Percentiles rank a stretch among this genome's conserved stretches.
phyloP scores from a whole-genome alignment of 2,888 invertebrate species.

The Acheta domesticus region DNA sequence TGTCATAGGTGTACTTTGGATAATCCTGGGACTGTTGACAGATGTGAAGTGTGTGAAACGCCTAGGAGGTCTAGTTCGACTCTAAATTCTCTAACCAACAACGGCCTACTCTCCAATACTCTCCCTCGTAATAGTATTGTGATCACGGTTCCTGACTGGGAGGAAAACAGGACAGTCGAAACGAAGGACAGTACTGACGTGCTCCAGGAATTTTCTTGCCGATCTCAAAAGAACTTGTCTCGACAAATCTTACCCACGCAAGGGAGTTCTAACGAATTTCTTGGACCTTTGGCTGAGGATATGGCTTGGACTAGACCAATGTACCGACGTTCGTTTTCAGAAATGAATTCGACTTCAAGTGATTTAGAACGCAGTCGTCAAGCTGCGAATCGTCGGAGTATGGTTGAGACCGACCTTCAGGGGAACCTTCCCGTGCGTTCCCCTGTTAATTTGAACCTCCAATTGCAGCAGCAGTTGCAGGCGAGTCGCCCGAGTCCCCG shows the following conservation, averaged over 20 bases:
- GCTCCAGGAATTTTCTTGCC: constrained; percentile 11
- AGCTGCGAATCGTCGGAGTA: constrained; percentile 45
- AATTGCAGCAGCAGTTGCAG: constrained; percentile 38
- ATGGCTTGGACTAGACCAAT: constrained; percentile 45
- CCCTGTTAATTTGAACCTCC: constrained; percentile 50
- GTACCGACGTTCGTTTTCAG: constrained; percentile 52
- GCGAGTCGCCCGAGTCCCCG: constrained; percentile 40
- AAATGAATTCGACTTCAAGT: constrained; percentile 46
- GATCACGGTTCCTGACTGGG: constrained; percentile 52
- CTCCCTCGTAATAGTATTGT: constrained; percentile 50
- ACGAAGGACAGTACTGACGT: constrained; percentile 40
- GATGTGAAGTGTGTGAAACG: constrained; percentile 73
- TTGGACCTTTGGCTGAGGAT: constrained; percentile 18
- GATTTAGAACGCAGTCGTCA: constrained; percentile 38
- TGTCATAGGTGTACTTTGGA: constrained; percentile 73
- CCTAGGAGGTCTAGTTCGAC: constrained; percentile 51
- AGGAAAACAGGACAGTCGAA: constrained; percentile 48
- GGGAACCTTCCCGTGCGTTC: constrained; percentile 43
- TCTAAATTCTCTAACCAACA: constrained; percentile 37
- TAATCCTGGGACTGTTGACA: constrained; percentile 62
- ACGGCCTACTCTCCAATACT: constrained; percentile 43
- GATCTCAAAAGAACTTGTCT: constrained; percentile 21
- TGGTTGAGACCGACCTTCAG: constrained; percentile 40
- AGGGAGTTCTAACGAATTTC: neutral
- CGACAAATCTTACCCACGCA: neutral